These are phyloP conservation scores for Gymnogyps californianus DNA, from an alignment of 2,113 vertebrate species.

Conservation along the genomic window DNA sequence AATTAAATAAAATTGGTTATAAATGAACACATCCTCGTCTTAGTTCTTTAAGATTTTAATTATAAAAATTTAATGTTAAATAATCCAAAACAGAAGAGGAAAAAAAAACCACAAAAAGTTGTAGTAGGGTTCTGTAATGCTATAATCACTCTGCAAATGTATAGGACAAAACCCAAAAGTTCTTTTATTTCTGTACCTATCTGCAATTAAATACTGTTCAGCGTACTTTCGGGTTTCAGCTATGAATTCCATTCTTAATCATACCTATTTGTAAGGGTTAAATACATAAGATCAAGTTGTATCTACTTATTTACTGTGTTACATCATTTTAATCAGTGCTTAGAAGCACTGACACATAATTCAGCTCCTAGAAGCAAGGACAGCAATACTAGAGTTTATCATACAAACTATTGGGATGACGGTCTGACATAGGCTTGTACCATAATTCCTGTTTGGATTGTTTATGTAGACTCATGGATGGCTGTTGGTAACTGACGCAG, in stretches of 20 bases:
- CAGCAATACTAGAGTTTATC: background rate
- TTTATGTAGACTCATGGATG: background rate
- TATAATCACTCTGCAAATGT: background rate
- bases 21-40: background rate
- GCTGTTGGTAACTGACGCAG: background rate
- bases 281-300: background rate
- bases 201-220: background rate
- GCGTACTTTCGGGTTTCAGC: background rate
- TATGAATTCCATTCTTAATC: background rate
- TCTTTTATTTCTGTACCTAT: background rate
- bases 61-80: background rate
- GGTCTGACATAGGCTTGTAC: background rate
- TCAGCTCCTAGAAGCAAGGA: background rate
- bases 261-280: background rate
- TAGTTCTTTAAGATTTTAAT: background rate
- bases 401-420: background rate
- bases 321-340: background rate
- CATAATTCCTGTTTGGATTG: background rate
- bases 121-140: background rate
- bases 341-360: background rate
- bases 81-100: background rate
- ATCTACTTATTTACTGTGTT: background rate
- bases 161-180: background rate
- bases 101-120: background rate
- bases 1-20: slow-evolving; percentile 21